Evolutionary conservation across 2,113 vertebrate genomes (phyloP).

Genomic region (Galbula dea): DNA sequence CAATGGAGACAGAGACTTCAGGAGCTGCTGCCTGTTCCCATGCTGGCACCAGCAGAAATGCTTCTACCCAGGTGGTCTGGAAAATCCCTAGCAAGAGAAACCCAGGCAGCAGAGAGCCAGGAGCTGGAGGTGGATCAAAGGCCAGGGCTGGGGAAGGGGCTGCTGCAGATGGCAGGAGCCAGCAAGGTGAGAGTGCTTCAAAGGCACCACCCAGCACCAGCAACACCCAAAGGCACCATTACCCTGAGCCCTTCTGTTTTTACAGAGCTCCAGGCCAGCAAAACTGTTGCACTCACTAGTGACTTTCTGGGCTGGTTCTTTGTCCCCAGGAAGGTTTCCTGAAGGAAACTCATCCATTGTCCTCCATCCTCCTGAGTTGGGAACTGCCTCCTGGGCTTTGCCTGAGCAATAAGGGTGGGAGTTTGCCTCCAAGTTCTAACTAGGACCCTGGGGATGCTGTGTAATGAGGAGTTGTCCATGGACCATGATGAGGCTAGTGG

Average conservation of each 20-base stretch:
- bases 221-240: background rate
- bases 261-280: background rate
- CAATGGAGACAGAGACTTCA: background rate
- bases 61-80: slow-evolving; percentile 48
- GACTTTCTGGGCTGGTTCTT: background rate
- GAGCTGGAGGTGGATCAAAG: background rate
- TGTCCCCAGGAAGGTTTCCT: background rate
- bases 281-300: background rate
- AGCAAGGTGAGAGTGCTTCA: background rate
- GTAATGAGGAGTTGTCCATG: background rate
- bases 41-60: background rate
- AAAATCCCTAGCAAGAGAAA: slow-evolving; percentile 14
- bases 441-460: accelerated
- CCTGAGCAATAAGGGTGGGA: accelerated
- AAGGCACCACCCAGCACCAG: background rate
- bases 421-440: background rate
- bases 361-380: background rate
- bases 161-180: slow-evolving; percentile 17
- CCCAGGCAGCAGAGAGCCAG: accelerated
- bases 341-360: background rate
- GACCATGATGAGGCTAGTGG: background rate
- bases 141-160: background rate
- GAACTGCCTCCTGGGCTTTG: background rate
- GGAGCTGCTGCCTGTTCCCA: background rate
- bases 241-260: background rate